A percentile compares a stretch with the other conserved stretches of the same genome.
These are phyloP conservation scores for Hydriomena furcata DNA, from an alignment of 2,888 invertebrate genomes.

Conservation along the genomic window DNA sequence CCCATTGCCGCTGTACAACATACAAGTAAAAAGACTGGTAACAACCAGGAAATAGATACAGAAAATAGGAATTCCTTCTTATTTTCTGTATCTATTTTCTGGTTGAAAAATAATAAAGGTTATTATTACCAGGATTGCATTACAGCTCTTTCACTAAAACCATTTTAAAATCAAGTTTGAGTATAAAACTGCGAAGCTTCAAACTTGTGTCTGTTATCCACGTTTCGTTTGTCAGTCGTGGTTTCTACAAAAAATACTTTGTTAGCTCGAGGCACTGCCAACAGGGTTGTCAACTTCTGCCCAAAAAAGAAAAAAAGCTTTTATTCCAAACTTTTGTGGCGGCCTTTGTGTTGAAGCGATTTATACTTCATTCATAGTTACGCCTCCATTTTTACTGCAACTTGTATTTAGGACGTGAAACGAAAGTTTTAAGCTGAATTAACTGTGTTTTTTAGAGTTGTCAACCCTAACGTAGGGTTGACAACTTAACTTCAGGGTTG, in stretches of 20 bases:
- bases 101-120: neutral
- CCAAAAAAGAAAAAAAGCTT: slow-evolving; percentile 37
- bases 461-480: slow-evolving; percentile 12
- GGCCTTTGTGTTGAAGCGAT: slow-evolving; percentile 48
- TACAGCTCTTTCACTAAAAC: slow-evolving; percentile 8
- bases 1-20: too few species aligned
- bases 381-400: slow-evolving; percentile 35
- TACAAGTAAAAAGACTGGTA: too few species aligned
- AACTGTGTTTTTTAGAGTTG: neutral
- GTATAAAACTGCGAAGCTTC: slow-evolving; percentile 34
- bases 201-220: slow-evolving; percentile 43
- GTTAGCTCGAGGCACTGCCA: slow-evolving; percentile 44
- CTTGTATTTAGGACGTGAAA: slow-evolving; percentile 18
- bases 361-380: slow-evolving; percentile 45
- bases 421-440: slow-evolving; percentile 11
- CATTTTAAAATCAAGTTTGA: slow-evolving; percentile 41
- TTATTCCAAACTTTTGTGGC: slow-evolving; percentile 46
- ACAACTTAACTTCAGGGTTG: slow-evolving; percentile 29
- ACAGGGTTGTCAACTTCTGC: slow-evolving; percentile 48
- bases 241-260: slow-evolving; percentile 55
- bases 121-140: slow-evolving; percentile 1
- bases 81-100: neutral
- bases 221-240: slow-evolving; percentile 46
- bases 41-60: too few species aligned
- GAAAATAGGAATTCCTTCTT: too few species aligned